phyloP scores from a whole-genome alignment of 2,888 invertebrate species.

The Pinctada fucata region DNA sequence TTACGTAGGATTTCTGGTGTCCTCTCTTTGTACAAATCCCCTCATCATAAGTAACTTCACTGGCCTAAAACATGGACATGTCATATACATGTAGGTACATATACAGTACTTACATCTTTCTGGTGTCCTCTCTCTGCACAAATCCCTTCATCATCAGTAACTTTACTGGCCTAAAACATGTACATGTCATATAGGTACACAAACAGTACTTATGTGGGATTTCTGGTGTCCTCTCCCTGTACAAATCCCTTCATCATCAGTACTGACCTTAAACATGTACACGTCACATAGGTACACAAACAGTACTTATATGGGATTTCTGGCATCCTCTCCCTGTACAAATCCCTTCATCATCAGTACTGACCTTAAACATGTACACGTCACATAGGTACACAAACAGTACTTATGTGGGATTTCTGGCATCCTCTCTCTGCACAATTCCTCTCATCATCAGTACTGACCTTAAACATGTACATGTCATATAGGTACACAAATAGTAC shows the following conservation, averaged over 20 bases:
- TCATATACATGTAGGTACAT: too few relatives aligned
- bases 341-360: conserved; percentile 52
- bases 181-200: too few relatives aligned
- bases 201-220: conserved; percentile 58
- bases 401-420: conserved; percentile 55
- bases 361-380: too few relatives aligned
- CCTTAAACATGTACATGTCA: too few relatives aligned
- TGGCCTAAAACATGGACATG: too few relatives aligned
- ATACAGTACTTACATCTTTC: too few relatives aligned
- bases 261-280: too few relatives aligned
- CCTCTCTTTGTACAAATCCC: conserved; percentile 55
- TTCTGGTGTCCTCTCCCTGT: conserved; percentile 53
- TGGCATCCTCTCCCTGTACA: conserved; percentile 55
- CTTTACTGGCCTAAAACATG: too few relatives aligned
- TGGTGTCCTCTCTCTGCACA: conserved; percentile 56
- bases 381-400: too few relatives aligned
- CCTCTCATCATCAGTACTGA: conserved; percentile 53
- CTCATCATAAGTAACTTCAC: conserved; percentile 51
- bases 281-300: too few relatives aligned
- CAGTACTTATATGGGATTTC: conserved; percentile 55
- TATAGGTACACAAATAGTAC: too few relatives aligned
- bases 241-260: conserved; percentile 53
- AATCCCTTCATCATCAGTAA: conserved; percentile 50
- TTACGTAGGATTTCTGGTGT: conserved; percentile 53
- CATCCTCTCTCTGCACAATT: conserved; percentile 54